Conservation (phyloP, 2,888 invertebrate species). For the Volucella inflata region DNA sequence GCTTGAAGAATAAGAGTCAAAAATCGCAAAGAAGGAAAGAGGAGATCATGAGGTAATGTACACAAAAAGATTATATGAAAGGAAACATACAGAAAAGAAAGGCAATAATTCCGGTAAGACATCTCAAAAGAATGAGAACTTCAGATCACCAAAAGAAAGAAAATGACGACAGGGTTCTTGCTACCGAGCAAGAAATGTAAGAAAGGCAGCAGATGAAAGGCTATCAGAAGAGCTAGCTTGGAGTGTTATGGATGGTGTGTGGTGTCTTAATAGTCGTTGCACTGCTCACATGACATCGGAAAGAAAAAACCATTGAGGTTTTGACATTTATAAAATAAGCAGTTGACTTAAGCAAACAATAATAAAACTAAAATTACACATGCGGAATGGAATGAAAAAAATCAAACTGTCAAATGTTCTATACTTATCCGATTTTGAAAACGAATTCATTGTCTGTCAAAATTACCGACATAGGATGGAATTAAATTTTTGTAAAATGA, state of each 20-base stretch:
- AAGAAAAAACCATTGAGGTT: constrained; percentile 3
- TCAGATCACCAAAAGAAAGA: neutral
- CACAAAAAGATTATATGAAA: constrained; percentile 8
- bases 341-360: constrained; percentile 7
- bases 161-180: neutral
- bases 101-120: too few species aligned
- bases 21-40: neutral
- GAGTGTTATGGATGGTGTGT: neutral
- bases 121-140: neutral
- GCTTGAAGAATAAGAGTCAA: neutral
- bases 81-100: constrained; percentile 11
- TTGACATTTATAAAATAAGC: constrained; percentile 8
- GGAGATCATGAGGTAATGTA: neutral
- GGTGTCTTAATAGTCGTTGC: neutral
- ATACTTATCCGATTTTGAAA: too few species aligned
- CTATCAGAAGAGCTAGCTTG: constrained; percentile 12
- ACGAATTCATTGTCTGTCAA: too few species aligned
- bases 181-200: neutral
- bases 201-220: constrained; percentile 2
- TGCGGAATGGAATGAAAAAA: constrained; percentile 1
- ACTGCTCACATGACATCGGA: constrained; percentile 4
- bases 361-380: constrained; percentile 16
- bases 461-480: too few species aligned
- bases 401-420: too few species aligned
- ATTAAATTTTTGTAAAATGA: too few species aligned